Base-by-base conservation (phyloP, 2,113 vertebrate genomes). In the Corvus cornix region DNA sequence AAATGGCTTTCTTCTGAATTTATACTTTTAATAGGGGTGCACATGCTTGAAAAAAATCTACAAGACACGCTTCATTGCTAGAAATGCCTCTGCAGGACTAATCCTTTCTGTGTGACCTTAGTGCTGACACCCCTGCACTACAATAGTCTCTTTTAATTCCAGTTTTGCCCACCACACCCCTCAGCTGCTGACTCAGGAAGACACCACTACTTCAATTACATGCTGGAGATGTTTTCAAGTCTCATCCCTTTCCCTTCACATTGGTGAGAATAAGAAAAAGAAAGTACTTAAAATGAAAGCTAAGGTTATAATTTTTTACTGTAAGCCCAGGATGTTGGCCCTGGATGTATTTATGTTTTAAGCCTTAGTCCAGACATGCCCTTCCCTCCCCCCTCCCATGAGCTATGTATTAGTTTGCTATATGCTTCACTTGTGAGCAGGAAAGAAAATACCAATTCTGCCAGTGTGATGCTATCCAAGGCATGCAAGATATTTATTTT, bases 1-100 rank as follows among this genome's bases (percentile, higher is more conserved):
- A 94, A 89, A 63, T 22, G 1, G 8, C 9, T 81, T 87, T 86
- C 72, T 87, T 72, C 69, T 67, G 56, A 58, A 94, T 96, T 95
- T 89, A 85, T 79, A n/a, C 27, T 58, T 92, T 88, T 62, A 94
- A 69, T 90, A 86, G 88, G 28, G 3, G 8, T 20, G 4, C 22
- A 58, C 41, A 27, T 16, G 49, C 24, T 76, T 83, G 46, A 24
- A 41, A 91, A 91, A 93, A 60, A 23, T 30, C 62, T 39, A 13
- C 48, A 44, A 51, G 56, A 51, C 30, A 74, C n/a, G 55, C 10
- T 80, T 31, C 19, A 16, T 43, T 67, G 55, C 55, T 44, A 63
- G 49, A 66, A 95, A 66, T 53, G 5, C 10, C 9, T 91, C 58
- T 52, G 22, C 16, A 78, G 69, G 31, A 52, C 44, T 48, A 51